These are phyloP conservation scores for Helicolenus hilgendorfi DNA, from an alignment of 2,797 vertebrate species.

Conservation along the genomic window DNA sequence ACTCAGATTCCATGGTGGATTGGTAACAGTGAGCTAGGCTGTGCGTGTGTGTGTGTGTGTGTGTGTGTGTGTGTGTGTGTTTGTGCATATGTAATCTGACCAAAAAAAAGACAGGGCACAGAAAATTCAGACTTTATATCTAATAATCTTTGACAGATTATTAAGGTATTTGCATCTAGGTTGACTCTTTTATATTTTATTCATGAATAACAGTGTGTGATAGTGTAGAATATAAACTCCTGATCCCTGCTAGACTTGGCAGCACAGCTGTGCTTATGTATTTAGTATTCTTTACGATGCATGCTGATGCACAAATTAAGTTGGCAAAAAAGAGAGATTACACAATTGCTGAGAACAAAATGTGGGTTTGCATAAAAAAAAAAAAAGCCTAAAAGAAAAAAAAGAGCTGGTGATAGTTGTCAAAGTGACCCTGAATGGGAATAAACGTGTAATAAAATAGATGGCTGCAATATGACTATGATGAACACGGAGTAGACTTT, in stretches of 20 bases:
- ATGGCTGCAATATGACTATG: slow-evolving; percentile 3
- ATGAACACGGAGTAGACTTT: neutral
- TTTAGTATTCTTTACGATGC: slow-evolving; percentile 15
- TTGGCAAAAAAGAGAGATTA: slow-evolving; percentile 11
- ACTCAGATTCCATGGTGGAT: neutral
- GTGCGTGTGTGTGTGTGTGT: neutral
- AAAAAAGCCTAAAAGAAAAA: neutral
- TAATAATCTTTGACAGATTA: slow-evolving; percentile 27
- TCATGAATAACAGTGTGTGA: slow-evolving; percentile 32
- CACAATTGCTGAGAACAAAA: neutral
- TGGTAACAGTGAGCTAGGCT: neutral
- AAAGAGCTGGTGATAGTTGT: neutral
- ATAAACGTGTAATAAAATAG: neutral
- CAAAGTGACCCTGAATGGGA: neutral
- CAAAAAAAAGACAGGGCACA: neutral
- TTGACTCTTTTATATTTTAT: slow-evolving; percentile 34
- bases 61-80: neutral
- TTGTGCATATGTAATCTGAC: neutral
- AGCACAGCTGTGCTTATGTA: slow-evolving; percentile 12
- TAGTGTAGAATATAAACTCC: slow-evolving; percentile 8
- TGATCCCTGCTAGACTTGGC: slow-evolving; percentile 5
- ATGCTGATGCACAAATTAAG: slow-evolving; percentile 36
- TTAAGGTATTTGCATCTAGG: slow-evolving; percentile 10
- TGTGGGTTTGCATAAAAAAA: neutral
- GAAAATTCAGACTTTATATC: neutral